Evolutionary conservation across 2,113 vertebrate species (phyloP).

Genomic region (Myrmecophaga tridactyla): DNA sequence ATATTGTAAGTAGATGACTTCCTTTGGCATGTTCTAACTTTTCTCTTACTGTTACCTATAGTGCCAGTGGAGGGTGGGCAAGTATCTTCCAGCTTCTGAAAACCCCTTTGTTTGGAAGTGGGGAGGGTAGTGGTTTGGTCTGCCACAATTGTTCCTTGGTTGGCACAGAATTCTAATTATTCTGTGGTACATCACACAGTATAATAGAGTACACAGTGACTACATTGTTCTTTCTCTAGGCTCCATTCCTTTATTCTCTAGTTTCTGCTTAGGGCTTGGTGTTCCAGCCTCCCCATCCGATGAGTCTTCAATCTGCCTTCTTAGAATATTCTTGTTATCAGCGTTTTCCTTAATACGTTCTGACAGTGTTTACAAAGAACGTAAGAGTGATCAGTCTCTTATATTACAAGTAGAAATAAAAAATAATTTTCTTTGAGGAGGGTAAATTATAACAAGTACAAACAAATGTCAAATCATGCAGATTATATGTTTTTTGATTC

Average conservation of each 20-base stretch:
- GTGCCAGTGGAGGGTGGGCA: slow-evolving; percentile 37
- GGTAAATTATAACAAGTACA: background rate
- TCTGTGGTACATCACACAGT: slow-evolving; percentile 50
- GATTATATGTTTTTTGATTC: background rate
- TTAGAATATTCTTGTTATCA: background rate
- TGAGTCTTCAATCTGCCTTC: background rate
- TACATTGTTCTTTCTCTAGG: slow-evolving; percentile 49
- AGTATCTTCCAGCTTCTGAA: slow-evolving; percentile 43
- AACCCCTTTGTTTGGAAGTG: slow-evolving; percentile 61
- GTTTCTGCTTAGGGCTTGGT: background rate
- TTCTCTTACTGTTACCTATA: slow-evolving; percentile 19
- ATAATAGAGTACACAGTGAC: slow-evolving; percentile 52
- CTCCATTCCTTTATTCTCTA: background rate
- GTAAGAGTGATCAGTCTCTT: background rate
- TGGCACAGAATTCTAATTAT: slow-evolving; percentile 65
- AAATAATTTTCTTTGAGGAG: background rate
- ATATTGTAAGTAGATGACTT: background rate
- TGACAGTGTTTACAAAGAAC: background rate
- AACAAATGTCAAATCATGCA: background rate
- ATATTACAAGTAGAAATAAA: slow-evolving; percentile 41
- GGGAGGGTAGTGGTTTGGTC: slow-evolving; percentile 23
- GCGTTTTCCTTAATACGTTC: background rate
- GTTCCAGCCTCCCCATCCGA: background rate
- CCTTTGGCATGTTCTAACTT: slow-evolving; percentile 53
- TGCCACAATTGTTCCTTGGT: slow-evolving; percentile 37